Evolutionary conservation across 2,888 invertebrate genomes (phyloP).

Genomic region (Lochmaea crataegi): DNA sequence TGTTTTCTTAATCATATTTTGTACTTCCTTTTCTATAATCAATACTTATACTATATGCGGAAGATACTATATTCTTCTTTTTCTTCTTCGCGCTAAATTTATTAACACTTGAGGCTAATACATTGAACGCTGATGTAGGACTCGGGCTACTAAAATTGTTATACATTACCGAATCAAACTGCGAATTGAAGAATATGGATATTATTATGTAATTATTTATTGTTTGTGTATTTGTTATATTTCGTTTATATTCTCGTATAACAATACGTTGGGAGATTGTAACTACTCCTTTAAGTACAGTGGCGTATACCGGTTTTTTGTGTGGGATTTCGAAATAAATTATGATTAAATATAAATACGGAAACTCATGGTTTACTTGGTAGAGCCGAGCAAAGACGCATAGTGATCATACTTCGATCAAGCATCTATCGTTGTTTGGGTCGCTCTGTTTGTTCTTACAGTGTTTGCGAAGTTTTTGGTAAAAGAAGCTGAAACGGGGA

Average conservation of each 20-base stretch:
- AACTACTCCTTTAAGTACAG: background rate
- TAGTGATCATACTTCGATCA: too few species aligned
- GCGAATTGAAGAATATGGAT: constrained; percentile 35
- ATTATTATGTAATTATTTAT: constrained; percentile 15
- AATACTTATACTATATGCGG: constrained; percentile 46
- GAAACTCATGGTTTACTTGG: too few species aligned
- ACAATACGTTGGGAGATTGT: background rate
- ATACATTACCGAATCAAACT: constrained; percentile 43
- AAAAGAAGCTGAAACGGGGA: too few species aligned
- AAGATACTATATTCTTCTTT: constrained; percentile 40
- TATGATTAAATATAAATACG: too few species aligned
- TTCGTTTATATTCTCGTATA: background rate
- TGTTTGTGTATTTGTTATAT: constrained; percentile 4
- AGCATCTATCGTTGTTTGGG: too few species aligned
- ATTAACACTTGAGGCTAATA: constrained; percentile 41
- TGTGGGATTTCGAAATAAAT: too few species aligned
- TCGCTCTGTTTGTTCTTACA: too few species aligned
- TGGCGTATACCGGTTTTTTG: too few species aligned
- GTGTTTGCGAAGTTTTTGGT: too few species aligned
- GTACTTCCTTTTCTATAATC: constrained; percentile 48
- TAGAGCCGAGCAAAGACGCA: too few species aligned
- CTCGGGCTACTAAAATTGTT: constrained; percentile 38
- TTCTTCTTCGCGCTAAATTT: constrained; percentile 40
- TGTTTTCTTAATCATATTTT: constrained; percentile 50
- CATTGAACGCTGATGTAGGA: constrained; percentile 16